A percentile compares a stretch with the other conserved stretches of the same genome.
Evolutionary conservation across 2,888 invertebrate species (phyloP).

Genomic region (Lithodes maja): DNA sequence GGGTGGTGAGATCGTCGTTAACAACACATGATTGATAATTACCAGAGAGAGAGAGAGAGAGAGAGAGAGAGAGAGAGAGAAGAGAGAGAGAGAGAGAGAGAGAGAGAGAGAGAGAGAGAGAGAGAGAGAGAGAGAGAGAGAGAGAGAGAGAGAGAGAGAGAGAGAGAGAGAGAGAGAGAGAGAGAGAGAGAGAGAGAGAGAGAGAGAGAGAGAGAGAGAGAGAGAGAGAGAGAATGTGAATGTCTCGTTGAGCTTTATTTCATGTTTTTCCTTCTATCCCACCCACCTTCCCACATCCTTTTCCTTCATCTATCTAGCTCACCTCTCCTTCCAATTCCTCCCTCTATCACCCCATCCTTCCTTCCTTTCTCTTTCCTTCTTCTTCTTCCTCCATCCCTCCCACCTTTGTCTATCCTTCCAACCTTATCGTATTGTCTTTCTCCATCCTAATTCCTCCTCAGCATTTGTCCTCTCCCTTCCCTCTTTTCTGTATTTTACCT

Average conservation of each 20-base stretch:
- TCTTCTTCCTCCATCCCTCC: background rate
- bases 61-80: background rate
- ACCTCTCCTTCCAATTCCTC: too few relatives aligned
- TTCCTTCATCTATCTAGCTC: background rate
- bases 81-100: background rate
- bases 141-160: too few relatives aligned
- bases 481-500: background rate
- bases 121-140: too few relatives aligned
- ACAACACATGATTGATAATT: too few relatives aligned
- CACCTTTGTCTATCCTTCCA: background rate
- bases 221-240: too few relatives aligned
- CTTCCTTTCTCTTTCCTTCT: background rate
- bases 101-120: too few relatives aligned
- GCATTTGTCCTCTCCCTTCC: background rate
- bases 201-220: too few relatives aligned
- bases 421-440: background rate
- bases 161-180: too few relatives aligned
- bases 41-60: slow-evolving; percentile 1
- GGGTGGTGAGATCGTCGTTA: too few relatives aligned
- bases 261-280: background rate
- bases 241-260: too few relatives aligned
- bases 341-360: too few relatives aligned
- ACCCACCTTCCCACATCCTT: background rate
- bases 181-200: too few relatives aligned
- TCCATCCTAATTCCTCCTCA: background rate